Percentiles rank a stretch among this genome's conserved stretches.
phyloP scores from a whole-genome alignment of 2,113 vertebrate species.

The Heteronetta atricapilla region DNA sequence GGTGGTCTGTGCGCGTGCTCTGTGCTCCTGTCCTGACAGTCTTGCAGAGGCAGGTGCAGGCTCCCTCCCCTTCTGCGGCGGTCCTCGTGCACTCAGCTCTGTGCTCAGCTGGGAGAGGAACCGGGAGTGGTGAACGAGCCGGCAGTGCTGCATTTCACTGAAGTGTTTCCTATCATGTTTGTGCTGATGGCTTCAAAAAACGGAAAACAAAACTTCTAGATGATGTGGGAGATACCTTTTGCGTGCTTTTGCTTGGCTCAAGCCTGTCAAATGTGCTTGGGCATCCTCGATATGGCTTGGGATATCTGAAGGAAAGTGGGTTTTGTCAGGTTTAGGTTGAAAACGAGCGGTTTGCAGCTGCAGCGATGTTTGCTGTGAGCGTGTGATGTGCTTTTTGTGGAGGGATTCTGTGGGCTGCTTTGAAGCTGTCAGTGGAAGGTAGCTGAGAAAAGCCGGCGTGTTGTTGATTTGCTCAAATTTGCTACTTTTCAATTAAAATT shows the following conservation, averaged over 20 bases:
- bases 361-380: not conserved
- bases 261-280: rapidly evolving
- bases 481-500: not conserved
- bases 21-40: not conserved
- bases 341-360: not conserved
- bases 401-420: not conserved
- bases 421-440: not conserved
- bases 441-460: not conserved
- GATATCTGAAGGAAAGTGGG: not conserved
- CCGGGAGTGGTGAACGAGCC: not conserved
- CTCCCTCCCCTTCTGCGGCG: not conserved
- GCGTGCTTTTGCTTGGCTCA: not conserved
- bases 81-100: not conserved
- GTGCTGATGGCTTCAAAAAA: not conserved
- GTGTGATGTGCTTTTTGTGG: not conserved
- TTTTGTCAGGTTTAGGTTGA: not conserved
- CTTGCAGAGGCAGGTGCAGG: not conserved
- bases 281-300: not conserved
- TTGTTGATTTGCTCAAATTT: not conserved
- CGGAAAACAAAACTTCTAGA: not conserved
- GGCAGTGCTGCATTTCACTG: not conserved
- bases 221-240: not conserved
- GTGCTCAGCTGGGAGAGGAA: not conserved
- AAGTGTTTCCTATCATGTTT: not conserved
- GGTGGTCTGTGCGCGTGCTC: not conserved